Base-by-base conservation (phyloP, 2,113 vertebrate species). In the Leptodactylus fuscus region DNA sequence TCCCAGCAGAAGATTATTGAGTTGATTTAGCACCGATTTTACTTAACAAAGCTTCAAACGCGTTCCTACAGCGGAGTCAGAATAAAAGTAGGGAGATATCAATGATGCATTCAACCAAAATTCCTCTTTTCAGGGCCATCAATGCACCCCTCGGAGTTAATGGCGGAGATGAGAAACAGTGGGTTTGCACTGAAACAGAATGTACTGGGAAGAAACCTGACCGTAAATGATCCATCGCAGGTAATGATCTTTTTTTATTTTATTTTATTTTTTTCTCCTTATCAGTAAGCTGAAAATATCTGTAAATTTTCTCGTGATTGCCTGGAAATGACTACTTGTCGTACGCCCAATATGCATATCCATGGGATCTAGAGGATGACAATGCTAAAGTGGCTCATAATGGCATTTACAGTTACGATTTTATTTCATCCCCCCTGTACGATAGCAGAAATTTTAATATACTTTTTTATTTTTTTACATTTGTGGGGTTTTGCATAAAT, bases 131-230 rank as follows among this genome's bases (percentile, higher is more conserved):
- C 97, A 99, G 98, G 97, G 94, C 98, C 97, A 94, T 98, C 97
- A 90, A 98, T 99, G 97, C 97, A 98, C 97, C 97, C 98, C 95
- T 98, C 97, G 44, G 98, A 98, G 97, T 96, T 99, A 97, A 99
- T 98, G 97, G 97, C 96, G 91, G 97, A 99, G 96, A 99, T 99
- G 97, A 96, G 97, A 94, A 99, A 98, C 97, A 98, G 98, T 95
- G 97, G 97, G 93, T 98, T 99, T 96, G 97, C 97, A 91, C 96
- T 99, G 94, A 99, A 99, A 95, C 97, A 97, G 96, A 98, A 97
- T 95, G 97, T 99, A 88, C 96, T 99, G 95, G 98, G 94, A 94
- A 97, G 97, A 94, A 97, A 97, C 94, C 93, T 95, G 92, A 98
- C 97, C 90, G 91, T 95, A 95, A 96, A 95, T 94, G 98, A 98